These are phyloP conservation scores for Melanophora roralis DNA, from an alignment of 2,888 invertebrate genomes.

Conservation along the genomic window DNA sequence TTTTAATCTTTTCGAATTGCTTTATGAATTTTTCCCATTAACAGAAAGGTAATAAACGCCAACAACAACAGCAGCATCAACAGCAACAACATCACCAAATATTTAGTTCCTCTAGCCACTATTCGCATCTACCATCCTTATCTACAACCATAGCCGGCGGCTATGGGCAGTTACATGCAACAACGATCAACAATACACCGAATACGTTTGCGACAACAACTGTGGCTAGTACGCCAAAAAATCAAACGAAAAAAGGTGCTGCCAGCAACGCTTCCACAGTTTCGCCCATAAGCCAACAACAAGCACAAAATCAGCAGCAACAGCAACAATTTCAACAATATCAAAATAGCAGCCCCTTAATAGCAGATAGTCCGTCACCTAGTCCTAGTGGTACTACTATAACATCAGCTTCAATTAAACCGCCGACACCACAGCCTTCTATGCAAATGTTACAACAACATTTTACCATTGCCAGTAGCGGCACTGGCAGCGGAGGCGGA, in stretches of 20 bases:
- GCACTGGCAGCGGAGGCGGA: slow-evolving; percentile 59
- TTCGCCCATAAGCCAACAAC: slow-evolving; percentile 66
- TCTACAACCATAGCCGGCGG: slow-evolving; percentile 70
- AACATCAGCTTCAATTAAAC: slow-evolving; percentile 72
- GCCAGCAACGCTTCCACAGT: slow-evolving; percentile 47
- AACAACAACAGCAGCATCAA: slow-evolving; percentile 62
- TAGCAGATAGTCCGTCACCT: slow-evolving; percentile 77
- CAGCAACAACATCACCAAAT: slow-evolving; percentile 75
- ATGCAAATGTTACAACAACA: slow-evolving; percentile 76
- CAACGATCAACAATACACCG: slow-evolving; percentile 74
- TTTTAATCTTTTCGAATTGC: no score
- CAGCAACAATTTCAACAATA: slow-evolving; percentile 73
- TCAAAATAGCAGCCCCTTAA: slow-evolving; percentile 76
- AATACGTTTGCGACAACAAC: slow-evolving; percentile 76
- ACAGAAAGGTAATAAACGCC: slow-evolving; percentile 74
- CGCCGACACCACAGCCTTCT: slow-evolving; percentile 65
- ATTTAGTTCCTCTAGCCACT: slow-evolving; percentile 70
- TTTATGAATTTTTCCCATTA: background rate
- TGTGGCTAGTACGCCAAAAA: slow-evolving; percentile 77
- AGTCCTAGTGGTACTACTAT: slow-evolving; percentile 75
- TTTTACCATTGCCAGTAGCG: slow-evolving; percentile 68
- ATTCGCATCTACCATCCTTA: slow-evolving; percentile 59
- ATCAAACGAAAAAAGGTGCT: slow-evolving; percentile 76
- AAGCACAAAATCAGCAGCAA: slow-evolving; percentile 60
- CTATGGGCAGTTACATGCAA: slow-evolving; percentile 76